These are phyloP conservation scores for Cinclus mexicanus DNA, from an alignment of 2,113 vertebrate species.

Conservation along the genomic window DNA sequence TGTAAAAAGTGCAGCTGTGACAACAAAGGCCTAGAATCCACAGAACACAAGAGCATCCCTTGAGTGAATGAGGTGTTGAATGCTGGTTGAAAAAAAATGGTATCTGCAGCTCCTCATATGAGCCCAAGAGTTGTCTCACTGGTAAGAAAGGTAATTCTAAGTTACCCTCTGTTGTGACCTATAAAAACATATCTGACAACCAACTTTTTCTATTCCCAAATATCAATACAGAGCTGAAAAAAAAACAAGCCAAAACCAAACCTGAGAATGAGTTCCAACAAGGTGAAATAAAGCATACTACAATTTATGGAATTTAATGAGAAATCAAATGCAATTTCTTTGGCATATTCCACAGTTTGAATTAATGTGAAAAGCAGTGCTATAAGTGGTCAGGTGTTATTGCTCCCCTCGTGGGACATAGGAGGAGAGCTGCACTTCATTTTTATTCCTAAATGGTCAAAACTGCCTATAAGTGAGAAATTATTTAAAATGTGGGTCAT, in stretches of 20 bases:
- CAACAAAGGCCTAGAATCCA: not conserved
- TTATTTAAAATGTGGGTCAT: constrained; percentile 35
- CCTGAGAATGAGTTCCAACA: not conserved
- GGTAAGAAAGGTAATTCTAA: not conserved
- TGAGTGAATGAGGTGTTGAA: not conserved
- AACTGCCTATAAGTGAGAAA: constrained; percentile 23
- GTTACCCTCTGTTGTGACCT: not conserved
- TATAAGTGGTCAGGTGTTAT: not conserved
- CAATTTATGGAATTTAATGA: not conserved
- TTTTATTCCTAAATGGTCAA: constrained; percentile 8
- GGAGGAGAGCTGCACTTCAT: not conserved
- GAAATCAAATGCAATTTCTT: not conserved
- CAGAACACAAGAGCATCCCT: not conserved
- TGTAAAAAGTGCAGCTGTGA: not conserved
- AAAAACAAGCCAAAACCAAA: not conserved
- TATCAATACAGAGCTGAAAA: not conserved
- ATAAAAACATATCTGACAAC: not conserved
- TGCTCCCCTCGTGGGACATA: not conserved
- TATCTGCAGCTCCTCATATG: not conserved
- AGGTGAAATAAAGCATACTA: not conserved
- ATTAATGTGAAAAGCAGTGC: not conserved
- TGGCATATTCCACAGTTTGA: not conserved
- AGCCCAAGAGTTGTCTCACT: not conserved
- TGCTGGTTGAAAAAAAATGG: not conserved
- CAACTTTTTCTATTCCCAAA: not conserved